Evolutionary conservation across 1,140 invertebrate genomes (phyloP), one percentile per base, ranked within the genome.

Genomic region (Zophobas atratus): DNA sequence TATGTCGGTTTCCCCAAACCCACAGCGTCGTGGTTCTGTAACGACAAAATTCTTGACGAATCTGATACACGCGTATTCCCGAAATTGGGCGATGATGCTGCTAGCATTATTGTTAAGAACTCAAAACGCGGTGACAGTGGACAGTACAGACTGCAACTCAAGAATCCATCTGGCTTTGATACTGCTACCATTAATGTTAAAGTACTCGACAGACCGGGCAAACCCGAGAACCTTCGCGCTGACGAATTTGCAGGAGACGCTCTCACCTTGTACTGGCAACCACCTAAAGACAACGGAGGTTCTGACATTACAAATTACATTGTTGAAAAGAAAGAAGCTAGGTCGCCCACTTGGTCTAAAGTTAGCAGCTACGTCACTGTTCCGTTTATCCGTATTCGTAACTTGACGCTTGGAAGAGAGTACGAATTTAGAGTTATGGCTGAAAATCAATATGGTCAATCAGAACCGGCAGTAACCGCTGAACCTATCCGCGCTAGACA

Each of bases 351-450:
- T 35, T 99, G 97, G 97, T 91, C 92, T 1, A 97, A 97, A 86
- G 93, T 96, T 2, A 97, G 95, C 86, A 95, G 97, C 76, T 99
- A 97, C 84, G 93, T 97, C 36, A 94, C 95, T 3, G 93, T 96
- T 70, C 93, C 96, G 84, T 94, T 96, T 87, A 91, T 95, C 56
- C 92, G 96, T 57, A 94, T 99, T 20, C 92, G 97, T 57, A 99
- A 99, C 86, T 88, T 99, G 36, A 93, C 92, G 1, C 93, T 98
- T 33, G 97, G 97, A 46, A 92, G 92, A 79, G 93, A 96, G 41
- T 99, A 99, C 86, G 98, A 99, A 81, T 99, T 99, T 92, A 91
- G 98, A 76, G 98, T 99, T 1, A 94, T 97, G 90, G 98, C 98
- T 71, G 98, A 99, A 87, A 99, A 99, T 88, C 93, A 97, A 83